Base-by-base conservation (phyloP, 1,140 invertebrate species). In the Pygmarrhopalites habei region DNA sequence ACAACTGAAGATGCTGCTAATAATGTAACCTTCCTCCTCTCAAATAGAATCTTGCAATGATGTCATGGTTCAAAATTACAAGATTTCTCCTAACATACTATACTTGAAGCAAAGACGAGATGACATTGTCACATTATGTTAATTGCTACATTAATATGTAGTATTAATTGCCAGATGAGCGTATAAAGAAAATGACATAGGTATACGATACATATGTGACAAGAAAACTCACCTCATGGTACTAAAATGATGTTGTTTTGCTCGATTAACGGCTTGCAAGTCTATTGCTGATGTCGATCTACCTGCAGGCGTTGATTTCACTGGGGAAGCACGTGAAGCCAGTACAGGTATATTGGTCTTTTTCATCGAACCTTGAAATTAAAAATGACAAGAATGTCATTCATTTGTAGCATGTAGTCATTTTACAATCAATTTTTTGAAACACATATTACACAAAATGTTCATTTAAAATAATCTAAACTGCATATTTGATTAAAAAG, bases 241-340 rank as follows among this genome's bases (percentile, higher is more conserved):
- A 46, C 57, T 64, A 47, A 65, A 65, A 63, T 70, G 66, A 51
- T 70, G 66, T 51, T 67, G 65, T 39, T 60, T 70, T 3, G 68
- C 68, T 35, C 68, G 51, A 51, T 67, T 67, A n/a, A 56, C 68
- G 2, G 68, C 68, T 53, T 70, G 68, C n/a, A 70, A 49, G 47
- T 70, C 68, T 41, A 70, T 70, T 21, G 68, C 68, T 26, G 68
- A 70, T 0, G 65, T 58, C 0, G 68, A 70, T 28, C 68, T 49
- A 26, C 68, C 68, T 39, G 58, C 47, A 32, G 62, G 52, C 1
- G 39, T 58, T 4, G 68, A 41, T 62, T 64, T 69, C 12, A 49
- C 62, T 4, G 68, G 68, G n/a, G 57, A 56, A 21, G 56, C 60
- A 26, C 68, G 32, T 7, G 68, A 63, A 29, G 64, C 41, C 26